Evolutionary conservation across 2,797 vertebrate species (phyloP).

Genomic region (Enoplosus armatus): DNA sequence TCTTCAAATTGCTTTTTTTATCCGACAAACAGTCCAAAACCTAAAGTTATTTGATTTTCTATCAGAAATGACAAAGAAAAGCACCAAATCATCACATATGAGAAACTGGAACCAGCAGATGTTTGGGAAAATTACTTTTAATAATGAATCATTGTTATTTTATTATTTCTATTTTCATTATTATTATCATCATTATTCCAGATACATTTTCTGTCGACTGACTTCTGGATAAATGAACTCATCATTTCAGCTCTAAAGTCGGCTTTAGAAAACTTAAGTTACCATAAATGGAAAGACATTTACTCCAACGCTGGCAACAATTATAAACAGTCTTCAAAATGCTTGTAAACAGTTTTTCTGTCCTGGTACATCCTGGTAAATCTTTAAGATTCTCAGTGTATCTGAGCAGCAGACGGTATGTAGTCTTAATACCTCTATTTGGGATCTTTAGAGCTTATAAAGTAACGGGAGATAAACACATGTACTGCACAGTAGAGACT

Average conservation of each 20-base stretch:
- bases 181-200: neutral
- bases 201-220: neutral
- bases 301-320: neutral
- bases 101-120: neutral
- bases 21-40: neutral
- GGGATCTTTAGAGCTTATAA: neutral
- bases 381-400: too few species aligned
- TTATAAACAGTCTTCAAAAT: neutral
- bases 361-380: too few species aligned
- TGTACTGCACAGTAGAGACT: neutral
- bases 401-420: neutral
- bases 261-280: neutral
- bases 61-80: neutral
- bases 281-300: neutral
- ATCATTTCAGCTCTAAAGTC: neutral
- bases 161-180: too few species aligned
- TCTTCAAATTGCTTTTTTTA: neutral
- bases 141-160: too few species aligned
- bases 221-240: neutral
- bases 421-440: neutral
- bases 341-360: neutral
- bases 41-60: neutral
- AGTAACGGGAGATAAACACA: slow-evolving; percentile 2
- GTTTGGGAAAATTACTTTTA: too few species aligned
- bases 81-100: neutral